A percentile compares a stretch with the other conserved stretches of the same genome.
Conservation (phyloP, 2,888 invertebrate genomes). For the Entomobrya multifasciata region DNA sequence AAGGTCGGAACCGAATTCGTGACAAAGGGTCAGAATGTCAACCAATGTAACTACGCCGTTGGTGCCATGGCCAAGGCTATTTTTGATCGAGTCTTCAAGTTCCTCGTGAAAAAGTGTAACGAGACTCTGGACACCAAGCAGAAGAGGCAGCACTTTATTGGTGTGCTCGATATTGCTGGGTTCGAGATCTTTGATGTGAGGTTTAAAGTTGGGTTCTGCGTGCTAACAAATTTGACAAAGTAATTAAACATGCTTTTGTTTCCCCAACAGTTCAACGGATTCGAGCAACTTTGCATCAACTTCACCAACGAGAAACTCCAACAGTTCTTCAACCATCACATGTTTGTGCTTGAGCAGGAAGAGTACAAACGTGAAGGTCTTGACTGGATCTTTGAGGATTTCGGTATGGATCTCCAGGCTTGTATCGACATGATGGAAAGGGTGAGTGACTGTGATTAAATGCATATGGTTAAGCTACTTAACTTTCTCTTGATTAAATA, state of each 20-base stretch:
- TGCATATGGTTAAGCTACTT: not conserved
- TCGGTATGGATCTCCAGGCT: slow-evolving; percentile 98
- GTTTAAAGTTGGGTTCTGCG: not conserved
- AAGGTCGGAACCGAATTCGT: slow-evolving; percentile 99
- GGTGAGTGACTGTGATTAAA: slow-evolving; percentile 84
- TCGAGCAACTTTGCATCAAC: slow-evolving; percentile 99
- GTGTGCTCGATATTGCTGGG: slow-evolving; percentile 99
- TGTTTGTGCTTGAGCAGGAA: slow-evolving; percentile 94
- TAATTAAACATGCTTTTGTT: not conserved
- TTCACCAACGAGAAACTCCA: slow-evolving; percentile 99
- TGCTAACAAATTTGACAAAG: not conserved
- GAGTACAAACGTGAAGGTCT: slow-evolving; percentile 99
- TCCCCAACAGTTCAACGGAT: slow-evolving; percentile 95
- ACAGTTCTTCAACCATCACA: slow-evolving; percentile 99
- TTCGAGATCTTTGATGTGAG: slow-evolving; percentile 99
- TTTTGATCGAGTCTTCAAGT: slow-evolving; percentile 98
- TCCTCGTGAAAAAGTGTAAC: slow-evolving; percentile 99
- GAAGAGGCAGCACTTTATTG: slow-evolving; percentile 95
- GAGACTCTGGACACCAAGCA: slow-evolving; percentile 99
- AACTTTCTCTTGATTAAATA: not conserved
- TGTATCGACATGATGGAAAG: slow-evolving; percentile 99
- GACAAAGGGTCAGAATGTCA: slow-evolving; percentile 98
- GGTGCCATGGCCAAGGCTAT: slow-evolving; percentile 98
- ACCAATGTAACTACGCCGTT: slow-evolving; percentile 93
- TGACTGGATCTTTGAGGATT: slow-evolving; percentile 99